A percentile compares a stretch with the other conserved stretches of the same genome.
Conservation (phyloP, 1,140 invertebrate genomes). For the Drosophila sp. region DNA sequence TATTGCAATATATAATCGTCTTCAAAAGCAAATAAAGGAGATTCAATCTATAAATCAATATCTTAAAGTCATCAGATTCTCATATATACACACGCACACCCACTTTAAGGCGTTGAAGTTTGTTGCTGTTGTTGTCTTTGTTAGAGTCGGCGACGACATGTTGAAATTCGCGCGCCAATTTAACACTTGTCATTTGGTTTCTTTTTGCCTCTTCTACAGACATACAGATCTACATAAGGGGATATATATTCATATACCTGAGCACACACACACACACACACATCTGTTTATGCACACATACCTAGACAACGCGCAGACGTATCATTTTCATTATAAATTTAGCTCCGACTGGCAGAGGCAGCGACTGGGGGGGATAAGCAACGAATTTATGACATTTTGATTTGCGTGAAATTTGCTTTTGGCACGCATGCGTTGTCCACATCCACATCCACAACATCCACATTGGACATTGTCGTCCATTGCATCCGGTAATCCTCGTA, state of each 20-base stretch:
- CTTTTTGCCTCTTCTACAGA: constrained; percentile 12
- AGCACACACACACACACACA: background rate
- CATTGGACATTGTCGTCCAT: constrained; percentile 24
- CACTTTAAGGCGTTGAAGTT: constrained; percentile 26
- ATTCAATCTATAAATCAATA: background rate
- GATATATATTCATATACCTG: background rate
- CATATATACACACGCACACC: background rate
- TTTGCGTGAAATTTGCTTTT: constrained; percentile 83
- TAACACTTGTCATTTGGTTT: constrained; percentile 74
- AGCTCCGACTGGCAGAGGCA: constrained; percentile 17
- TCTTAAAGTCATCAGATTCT: constrained; percentile 1
- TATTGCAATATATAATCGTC: background rate
- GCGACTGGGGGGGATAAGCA: constrained; percentile 57
- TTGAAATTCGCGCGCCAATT: constrained; percentile 78
- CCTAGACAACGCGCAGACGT: constrained; percentile 57
- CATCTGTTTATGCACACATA: constrained; percentile 15
- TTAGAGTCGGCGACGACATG: constrained; percentile 72
- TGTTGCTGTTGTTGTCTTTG: constrained; percentile 57
- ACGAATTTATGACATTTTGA: constrained; percentile 83
- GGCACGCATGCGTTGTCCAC: constrained; percentile 77
- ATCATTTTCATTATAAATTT: constrained; percentile 81
- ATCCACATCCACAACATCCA: constrained; percentile 20
- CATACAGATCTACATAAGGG: background rate
- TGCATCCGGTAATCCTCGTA: constrained; percentile 6
- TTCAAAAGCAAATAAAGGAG: background rate